Conservation (phyloP, 2,113 vertebrate species). For the Anhinga anhinga region DNA sequence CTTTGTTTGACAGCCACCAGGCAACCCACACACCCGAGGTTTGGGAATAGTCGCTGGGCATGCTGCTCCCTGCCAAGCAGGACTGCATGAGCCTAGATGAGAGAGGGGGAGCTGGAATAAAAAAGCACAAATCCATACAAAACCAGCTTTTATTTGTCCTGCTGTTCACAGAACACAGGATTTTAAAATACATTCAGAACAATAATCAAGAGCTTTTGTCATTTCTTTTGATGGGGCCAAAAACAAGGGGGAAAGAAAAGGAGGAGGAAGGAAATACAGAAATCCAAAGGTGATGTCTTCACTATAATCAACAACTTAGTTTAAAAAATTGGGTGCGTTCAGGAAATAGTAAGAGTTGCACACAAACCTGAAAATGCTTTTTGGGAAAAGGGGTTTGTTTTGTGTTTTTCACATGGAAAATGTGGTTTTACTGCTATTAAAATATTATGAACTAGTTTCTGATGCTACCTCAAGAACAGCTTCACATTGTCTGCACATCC, state of each 20-base stretch:
- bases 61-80: rapidly evolving
- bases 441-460: background rate
- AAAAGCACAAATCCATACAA: background rate
- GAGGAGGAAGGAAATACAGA: background rate
- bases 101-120: background rate
- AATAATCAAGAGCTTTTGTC: background rate
- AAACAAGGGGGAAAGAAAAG: background rate
- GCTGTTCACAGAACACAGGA: background rate
- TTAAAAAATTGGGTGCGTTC: background rate
- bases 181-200: background rate
- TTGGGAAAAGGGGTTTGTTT: background rate
- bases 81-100: background rate
- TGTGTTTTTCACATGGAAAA: background rate
- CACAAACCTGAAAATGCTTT: background rate
- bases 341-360: background rate
- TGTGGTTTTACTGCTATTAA: background rate
- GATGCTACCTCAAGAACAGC: background rate
- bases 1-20: background rate
- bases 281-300: background rate
- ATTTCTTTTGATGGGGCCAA: background rate
- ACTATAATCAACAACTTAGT: background rate
- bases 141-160: background rate
- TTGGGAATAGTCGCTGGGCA: background rate
- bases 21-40: background rate
- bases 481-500: background rate